Evolutionary conservation across 2,797 vertebrate genomes (phyloP).

Genomic region (Hirundo rustica): DNA sequence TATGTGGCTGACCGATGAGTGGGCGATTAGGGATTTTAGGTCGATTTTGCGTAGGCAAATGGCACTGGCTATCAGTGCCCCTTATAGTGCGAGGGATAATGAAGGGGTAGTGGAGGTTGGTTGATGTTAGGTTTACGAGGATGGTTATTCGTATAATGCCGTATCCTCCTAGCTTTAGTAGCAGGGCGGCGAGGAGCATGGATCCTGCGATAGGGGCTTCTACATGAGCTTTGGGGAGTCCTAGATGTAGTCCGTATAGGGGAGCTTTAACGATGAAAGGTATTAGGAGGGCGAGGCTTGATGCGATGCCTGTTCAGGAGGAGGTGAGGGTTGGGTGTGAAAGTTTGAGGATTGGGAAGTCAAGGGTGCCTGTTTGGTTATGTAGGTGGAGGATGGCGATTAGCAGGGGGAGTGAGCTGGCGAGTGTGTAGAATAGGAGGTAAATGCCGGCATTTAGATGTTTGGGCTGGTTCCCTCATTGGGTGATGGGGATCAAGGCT

Average conservation of each 20-base stretch:
- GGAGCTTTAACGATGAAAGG: rapidly evolving
- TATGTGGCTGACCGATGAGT: conserved; percentile 64
- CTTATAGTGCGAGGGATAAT: rapidly evolving
- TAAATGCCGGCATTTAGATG: no score
- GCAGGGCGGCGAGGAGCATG: rapidly evolving
- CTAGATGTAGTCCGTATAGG: rapidly evolving
- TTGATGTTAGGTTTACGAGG: rapidly evolving
- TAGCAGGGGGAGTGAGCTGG: rapidly evolving
- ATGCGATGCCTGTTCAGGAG: rapidly evolving
- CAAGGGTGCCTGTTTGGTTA: rapidly evolving
- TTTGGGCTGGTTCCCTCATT: no score
- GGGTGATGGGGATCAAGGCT: no score
- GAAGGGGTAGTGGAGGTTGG: rapidly evolving
- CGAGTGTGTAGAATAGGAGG: rapidly evolving
- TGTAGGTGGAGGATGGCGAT: rapidly evolving
- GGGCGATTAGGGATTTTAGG: conserved; percentile 61
- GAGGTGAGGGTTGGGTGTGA: rapidly evolving
- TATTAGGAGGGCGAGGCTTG: rapidly evolving
- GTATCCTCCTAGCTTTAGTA: conserved; percentile 43
- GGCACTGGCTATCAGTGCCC: background rate
- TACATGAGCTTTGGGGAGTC: no score
- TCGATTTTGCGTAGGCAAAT: conserved; percentile 49
- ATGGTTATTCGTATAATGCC: rapidly evolving
- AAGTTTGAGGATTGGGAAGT: rapidly evolving
- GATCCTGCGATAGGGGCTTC: rapidly evolving